Evolutionary conservation across 2,888 invertebrate species (phyloP), one percentile per base, ranked within the genome.

Genomic region (Tinea semifulvella): DNA sequence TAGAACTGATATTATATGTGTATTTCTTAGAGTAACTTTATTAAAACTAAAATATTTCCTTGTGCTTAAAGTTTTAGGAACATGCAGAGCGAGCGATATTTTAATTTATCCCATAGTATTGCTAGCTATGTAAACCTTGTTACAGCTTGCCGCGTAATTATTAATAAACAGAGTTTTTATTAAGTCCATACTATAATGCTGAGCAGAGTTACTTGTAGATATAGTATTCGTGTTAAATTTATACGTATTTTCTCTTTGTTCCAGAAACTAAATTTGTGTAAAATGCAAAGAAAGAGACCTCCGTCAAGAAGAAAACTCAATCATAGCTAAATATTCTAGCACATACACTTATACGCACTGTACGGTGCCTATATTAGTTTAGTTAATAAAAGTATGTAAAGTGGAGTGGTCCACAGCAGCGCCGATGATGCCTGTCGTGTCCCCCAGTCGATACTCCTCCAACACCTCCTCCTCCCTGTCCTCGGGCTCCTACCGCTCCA

Each of bases 371-470:
- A 31, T 7, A 31, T 31, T 13, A 31, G 6, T 14, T 31, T 31
- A 31, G 31, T 7, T 31, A 31, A 14, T 31, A 2, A 13, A 31
- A 31, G n/a, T 31, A 31, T 31, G 31, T 31, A 31, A 31, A 31
- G 13, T 7, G 31, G 14, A 13, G 11, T 31, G 7, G 13, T 7
- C 13, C n/a, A 31, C 13, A 13, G 14, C 13, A 31, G 31, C 11
- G 6, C 14, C 14, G 61, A 76, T 56, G 50, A 85, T 85, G 85
- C 85, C 85, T 51, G 85, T 85, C 39, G 76, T 84, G 5, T 84
- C 84, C 11, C 85, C 85, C 2, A 84, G 85, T 19, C 64, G 85
- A 27, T 80, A 70, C 52, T 65, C 60, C 20, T 57, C 72, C 0
- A 63, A 72, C 2, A 80, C 83, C 22, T 70, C 77, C 53, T 44